Evolutionary conservation across 2,797 vertebrate species (phyloP).

Genomic region (Gallinago nigripennis): DNA sequence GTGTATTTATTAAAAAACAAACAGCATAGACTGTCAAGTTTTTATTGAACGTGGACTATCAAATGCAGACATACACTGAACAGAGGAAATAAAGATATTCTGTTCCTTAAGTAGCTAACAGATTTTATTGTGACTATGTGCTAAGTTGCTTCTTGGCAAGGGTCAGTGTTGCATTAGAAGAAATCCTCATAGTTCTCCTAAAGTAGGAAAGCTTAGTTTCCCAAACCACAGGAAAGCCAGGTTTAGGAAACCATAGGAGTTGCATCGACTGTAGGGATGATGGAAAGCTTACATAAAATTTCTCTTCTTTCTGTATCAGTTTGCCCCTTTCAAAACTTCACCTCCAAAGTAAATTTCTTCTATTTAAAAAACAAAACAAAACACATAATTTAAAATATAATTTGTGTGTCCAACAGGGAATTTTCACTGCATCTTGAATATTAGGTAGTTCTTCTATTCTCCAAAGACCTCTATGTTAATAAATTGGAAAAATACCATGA

Average conservation of each 20-base stretch:
- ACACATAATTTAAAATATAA: neutral
- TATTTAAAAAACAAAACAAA: neutral
- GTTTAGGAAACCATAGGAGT: neutral
- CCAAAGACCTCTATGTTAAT: neutral
- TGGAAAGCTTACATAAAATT: neutral
- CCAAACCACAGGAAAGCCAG: neutral
- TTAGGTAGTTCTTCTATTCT: neutral
- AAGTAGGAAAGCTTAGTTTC: neutral
- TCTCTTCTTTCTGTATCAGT: neutral
- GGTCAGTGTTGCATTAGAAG: neutral
- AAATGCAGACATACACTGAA: neutral
- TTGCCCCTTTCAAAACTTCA: neutral
- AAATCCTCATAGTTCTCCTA: neutral
- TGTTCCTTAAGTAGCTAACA: neutral
- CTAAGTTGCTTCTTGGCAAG: neutral
- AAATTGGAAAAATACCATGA: neutral
- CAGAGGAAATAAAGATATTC: neutral
- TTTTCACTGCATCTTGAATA: neutral
- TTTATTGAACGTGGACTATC: too few relatives aligned
- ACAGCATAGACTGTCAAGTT: neutral
- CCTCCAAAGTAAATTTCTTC: neutral
- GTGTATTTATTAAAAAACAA: neutral
- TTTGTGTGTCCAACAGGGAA: neutral
- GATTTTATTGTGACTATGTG: neutral
- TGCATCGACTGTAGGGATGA: neutral